Conservation (phyloP, 2,797 vertebrate species). For the Scarus forsteni region DNA sequence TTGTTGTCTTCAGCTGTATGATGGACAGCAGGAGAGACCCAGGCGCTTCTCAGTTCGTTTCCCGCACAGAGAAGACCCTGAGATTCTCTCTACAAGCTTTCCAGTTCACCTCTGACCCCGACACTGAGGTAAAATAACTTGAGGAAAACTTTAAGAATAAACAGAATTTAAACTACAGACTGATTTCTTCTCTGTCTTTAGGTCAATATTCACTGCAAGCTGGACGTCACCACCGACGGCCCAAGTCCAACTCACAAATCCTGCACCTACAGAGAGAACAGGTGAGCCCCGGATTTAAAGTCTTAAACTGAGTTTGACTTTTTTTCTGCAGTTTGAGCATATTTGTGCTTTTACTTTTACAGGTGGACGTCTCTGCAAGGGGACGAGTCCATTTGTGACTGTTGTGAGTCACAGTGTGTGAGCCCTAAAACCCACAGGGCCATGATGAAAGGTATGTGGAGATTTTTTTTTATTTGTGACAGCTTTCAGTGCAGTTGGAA, state of each 20-base stretch:
- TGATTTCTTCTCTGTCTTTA: constrained; percentile 27
- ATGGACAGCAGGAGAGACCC: constrained; percentile 71
- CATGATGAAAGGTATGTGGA: constrained; percentile 69
- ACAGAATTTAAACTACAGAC: neutral
- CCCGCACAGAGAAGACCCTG: constrained; percentile 64
- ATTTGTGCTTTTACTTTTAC: constrained; percentile 5
- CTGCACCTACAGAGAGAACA: constrained; percentile 73
- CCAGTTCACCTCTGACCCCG: constrained; percentile 77
- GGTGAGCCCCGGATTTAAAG: constrained; percentile 47
- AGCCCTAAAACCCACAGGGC: constrained; percentile 56
- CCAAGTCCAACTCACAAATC: constrained; percentile 74
- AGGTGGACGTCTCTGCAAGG: constrained; percentile 80
- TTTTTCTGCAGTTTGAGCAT: neutral
- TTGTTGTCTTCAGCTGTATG: constrained; percentile 70
- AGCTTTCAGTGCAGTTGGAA: neutral
- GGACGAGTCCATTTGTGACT: constrained; percentile 74
- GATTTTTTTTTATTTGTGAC: no score
- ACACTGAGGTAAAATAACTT: constrained; percentile 62
- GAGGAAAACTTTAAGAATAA: neutral
- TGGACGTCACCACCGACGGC: constrained; percentile 61
- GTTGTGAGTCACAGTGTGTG: constrained; percentile 78
- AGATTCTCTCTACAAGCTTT: constrained; percentile 79
- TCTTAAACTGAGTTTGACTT: neutral
- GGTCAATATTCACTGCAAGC: constrained; percentile 77
- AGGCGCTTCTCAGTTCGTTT: constrained; percentile 66